Base-by-base conservation (phyloP, 2,888 invertebrate species). In the Oeneis ivallda region DNA sequence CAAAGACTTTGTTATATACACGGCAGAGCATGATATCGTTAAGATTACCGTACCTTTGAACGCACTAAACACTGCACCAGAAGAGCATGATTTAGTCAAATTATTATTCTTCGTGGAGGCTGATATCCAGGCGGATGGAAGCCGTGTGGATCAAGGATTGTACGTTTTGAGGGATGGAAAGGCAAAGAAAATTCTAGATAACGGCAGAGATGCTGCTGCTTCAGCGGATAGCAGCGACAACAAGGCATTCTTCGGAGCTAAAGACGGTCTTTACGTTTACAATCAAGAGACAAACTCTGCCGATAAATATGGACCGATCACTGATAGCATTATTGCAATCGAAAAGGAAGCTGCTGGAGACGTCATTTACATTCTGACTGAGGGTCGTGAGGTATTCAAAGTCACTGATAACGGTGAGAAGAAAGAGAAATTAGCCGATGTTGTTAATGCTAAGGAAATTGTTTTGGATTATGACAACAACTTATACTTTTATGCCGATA, bases 381-480 rank as follows among this genome's bases (percentile, higher is more conserved):
- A 80, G 43, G 76, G 83, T 26, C 74, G 83, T 19, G 72, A 79
- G 50, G 57, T 89, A 0, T 88, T 78, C 71, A 85, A 83, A 73
- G 83, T 89, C 0, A 79, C 81, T 6, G 80, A 85, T 7, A 74
- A 78, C 2, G 89, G 87, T 2, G 81, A 74, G 0, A 79, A 76
- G 15, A 85, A 85, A 50, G 79, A 78, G 6, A 76, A 79, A 66
- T 34, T 89, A 0, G 75, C 78, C 0, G 75, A 77, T 5, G 73
- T 84, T 2, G 74, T 72, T 0, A 78, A 83, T 7, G 87, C 85
- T 0, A 75, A 79, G 53, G 77, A 85, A 74, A 82, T 90, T 0
- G 76, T 83, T 32, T 53, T 88, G 0, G 90, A 89, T 73, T 78
- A 71, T 17, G 52, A 74, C 0, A 79, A 83, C 62, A 89, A 88